Evolutionary conservation across 1,140 invertebrate species (phyloP).

Genomic region (Halictus rubicundus): DNA sequence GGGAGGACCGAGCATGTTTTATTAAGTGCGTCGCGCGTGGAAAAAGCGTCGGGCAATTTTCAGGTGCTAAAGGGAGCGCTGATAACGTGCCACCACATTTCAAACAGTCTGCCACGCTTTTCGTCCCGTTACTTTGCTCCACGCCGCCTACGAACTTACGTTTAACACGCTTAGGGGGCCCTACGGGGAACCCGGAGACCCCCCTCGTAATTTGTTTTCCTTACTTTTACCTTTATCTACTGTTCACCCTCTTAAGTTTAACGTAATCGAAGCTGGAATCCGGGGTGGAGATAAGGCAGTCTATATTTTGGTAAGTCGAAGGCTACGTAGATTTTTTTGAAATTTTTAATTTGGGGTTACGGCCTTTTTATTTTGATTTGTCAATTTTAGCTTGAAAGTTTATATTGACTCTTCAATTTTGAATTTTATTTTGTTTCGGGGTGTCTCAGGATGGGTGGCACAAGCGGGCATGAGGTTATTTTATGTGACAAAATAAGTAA

Average conservation of each 20-base stretch:
- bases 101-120: constrained; percentile 72
- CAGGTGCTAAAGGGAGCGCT: constrained; percentile 74
- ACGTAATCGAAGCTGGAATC: neutral
- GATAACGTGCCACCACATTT: constrained; percentile 73
- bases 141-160: constrained; percentile 15
- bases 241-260: neutral
- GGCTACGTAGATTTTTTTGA: no score
- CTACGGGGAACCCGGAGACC: neutral
- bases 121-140: constrained; percentile 58
- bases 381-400: no score
- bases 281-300: no score
- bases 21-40: constrained; percentile 74
- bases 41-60: constrained; percentile 75
- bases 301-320: no score
- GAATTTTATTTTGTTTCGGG: no score
- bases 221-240: neutral
- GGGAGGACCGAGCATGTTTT: constrained; percentile 71
- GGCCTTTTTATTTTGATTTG: no score
- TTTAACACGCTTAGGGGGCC: constrained; percentile 4
- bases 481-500: no score
- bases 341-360: no score
- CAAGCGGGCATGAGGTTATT: no score
- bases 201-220: constrained; percentile 8
- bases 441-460: no score
- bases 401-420: no score